Evolutionary conservation across 1,140 invertebrate species (phyloP), one percentile per base, ranked within the genome.

Genomic region (Lerema accius): DNA sequence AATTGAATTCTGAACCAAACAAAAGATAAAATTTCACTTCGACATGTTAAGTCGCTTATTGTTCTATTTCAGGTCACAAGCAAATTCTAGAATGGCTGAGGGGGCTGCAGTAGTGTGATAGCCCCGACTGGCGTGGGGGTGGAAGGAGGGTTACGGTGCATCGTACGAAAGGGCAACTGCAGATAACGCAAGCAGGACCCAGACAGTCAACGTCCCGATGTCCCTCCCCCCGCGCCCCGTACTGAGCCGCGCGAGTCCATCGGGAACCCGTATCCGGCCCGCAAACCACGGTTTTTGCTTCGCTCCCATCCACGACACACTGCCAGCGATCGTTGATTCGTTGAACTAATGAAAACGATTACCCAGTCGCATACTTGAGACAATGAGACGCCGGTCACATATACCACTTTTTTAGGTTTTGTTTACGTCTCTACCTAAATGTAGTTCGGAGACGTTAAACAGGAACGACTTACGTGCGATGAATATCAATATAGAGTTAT

Each of bases 101-200:
- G 76, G 74, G 77, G 78, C 66, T 86, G 82, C 82, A 80, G 82
- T 77, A 80, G 83, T 83, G 75, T 87, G 80, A 56, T 78, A 73
- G 68, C 78, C 70, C 71, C 76, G 64, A 46, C 71, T 65, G 45
- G 50, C 42, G 65, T 74, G 69, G 74, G 87, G 84, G 82, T 86
- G 80, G 77, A 71, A 79, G 78, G 84, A 80, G 84, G 86, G 83
- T 84, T 76, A 84, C 80, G 76, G 87, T 87, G 87, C 85, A 90
- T 87, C 85, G 84, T 86, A 86, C 86, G 74, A 84, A 84, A 87
- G 85, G 87, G 85, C 87, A 86, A 89, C 85, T 90, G 85, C 87
- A 90, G 87, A 90, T 90, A 90, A 86, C 80, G 80, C 84, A 81
- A 75, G 73, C 80, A 73, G 76, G 75, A 79, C 73, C 83, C 86